Percentiles rank a stretch among this genome's conserved stretches.
phyloP scores from a whole-genome alignment of 2,113 vertebrate genomes.

The Ictalurus punctatus region DNA sequence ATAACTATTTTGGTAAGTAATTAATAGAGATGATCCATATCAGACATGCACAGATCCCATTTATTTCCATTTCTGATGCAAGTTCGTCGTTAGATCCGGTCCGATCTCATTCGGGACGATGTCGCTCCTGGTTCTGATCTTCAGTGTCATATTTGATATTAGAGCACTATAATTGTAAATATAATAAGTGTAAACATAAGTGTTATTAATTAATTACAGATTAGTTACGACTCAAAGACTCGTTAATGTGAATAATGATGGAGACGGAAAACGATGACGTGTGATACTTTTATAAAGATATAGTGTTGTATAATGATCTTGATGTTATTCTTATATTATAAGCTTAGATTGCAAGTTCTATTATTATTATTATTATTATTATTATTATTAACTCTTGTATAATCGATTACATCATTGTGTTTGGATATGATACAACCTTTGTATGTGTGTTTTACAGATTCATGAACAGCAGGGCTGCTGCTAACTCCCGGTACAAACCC shows the following conservation, averaged over 20 bases:
- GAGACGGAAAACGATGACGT: neutral
- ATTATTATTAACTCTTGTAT: neutral
- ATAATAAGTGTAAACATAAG: neutral
- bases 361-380: neutral
- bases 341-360: neutral
- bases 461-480: conserved; percentile 93
- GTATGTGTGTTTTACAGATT: conserved; percentile 78
- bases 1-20: neutral
- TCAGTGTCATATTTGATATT: neutral
- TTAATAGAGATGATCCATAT: neutral
- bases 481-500: conserved; percentile 96
- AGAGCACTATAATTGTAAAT: neutral
- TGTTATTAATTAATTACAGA: neutral
- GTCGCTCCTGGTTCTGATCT: neutral
- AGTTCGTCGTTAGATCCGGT: neutral
- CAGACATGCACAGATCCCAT: neutral
- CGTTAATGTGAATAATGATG: neutral
- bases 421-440: neutral
- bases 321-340: neutral
- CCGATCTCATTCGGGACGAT: neutral
- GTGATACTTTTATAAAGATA: neutral
- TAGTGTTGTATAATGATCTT: neutral
- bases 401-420: neutral
- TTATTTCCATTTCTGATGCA: neutral
- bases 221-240: neutral